Evolutionary conservation across 2,797 vertebrate species (phyloP), one percentile per base, ranked within the genome.

Genomic region (Lithobates pipiens): DNA sequence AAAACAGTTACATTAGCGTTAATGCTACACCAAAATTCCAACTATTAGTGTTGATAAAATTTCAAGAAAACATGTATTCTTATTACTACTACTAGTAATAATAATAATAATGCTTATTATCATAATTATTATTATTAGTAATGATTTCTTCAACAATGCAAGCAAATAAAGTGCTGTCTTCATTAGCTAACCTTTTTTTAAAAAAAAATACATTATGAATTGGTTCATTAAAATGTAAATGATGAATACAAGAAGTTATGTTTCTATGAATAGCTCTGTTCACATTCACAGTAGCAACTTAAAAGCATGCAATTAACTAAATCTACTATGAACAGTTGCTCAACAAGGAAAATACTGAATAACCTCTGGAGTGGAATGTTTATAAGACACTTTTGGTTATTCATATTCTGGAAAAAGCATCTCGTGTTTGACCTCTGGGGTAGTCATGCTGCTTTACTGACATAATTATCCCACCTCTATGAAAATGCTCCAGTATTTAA

Each of bases 391-490:
- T 13, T 75, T 32, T 76, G 16, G 11, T 10, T 21, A 68, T 71
- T 67, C 15, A 42, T 72, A 79, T 78, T 46, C 57, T 21, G n/a
- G 39, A 44, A 34, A 34, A 72, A 21, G 21, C 10, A 39, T 67
- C 34, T 65, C 7, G 16, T 10, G 25, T 69, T 77, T 57, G 36
- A 77, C 32, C 78, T 70, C 36, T 75, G 25, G 21, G 32, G 50
- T 34, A 71, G 21, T 85, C 1, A 23, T 61, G 34, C 27, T 44
- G 39, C 54, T 77, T 34, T 36, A 39, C 18, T 75, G 65, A 57
- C 42, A 39, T 73, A 76, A 57, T 75, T 54, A 85, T 80, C 67
- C 39, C 68, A 80, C 75, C 61, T 57, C 39, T 68, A 69, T 76
- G 46, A 63, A 82, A 82, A 76, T 71, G 18, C 44, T 76, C 13